Percentiles rank a stretch among this genome's conserved stretches.
Conservation (phyloP, 2,888 invertebrate species). For the Anaspis maculata region DNA sequence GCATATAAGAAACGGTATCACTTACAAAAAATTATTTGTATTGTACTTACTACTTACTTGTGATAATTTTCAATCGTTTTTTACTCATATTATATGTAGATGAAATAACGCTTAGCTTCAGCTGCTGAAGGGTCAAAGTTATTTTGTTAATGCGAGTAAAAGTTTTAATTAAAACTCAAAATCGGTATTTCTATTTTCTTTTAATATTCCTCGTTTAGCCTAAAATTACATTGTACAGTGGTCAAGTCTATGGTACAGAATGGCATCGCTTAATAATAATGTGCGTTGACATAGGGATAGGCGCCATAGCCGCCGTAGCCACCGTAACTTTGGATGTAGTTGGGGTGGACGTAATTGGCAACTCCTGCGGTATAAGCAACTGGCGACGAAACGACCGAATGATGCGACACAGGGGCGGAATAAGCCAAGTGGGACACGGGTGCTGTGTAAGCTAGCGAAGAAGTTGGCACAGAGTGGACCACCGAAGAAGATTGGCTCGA, state of each 20-base stretch:
- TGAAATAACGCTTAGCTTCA: too few species aligned
- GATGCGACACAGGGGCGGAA: slow-evolving; percentile 4
- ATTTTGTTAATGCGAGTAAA: too few species aligned
- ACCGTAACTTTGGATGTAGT: slow-evolving; percentile 1
- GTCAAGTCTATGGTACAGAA: slow-evolving; percentile 5
- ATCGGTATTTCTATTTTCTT: too few species aligned
- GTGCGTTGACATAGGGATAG: slow-evolving; percentile 6
- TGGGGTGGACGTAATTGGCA: slow-evolving; percentile 6
- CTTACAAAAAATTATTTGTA: too few species aligned
- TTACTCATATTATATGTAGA: too few species aligned
- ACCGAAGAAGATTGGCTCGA: slow-evolving; percentile 2
- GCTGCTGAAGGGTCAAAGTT: too few species aligned
- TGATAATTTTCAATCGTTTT: too few species aligned
- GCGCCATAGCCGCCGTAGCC: slow-evolving; percentile 2
- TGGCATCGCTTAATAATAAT: slow-evolving; percentile 3
- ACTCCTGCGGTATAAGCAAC: slow-evolving; percentile 4
- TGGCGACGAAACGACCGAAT: slow-evolving; percentile 3
- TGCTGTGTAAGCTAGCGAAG: slow-evolving; percentile 1
- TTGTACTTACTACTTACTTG: too few species aligned
- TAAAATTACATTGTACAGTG: slow-evolving; percentile 8
- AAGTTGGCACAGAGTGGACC: not conserved
- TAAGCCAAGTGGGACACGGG: not conserved
- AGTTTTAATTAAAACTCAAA: too few species aligned
- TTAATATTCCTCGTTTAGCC: too few species aligned
- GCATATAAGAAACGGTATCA: too few species aligned